Conservation (phyloP, 2,113 vertebrate species). For the Upupa epops region DNA sequence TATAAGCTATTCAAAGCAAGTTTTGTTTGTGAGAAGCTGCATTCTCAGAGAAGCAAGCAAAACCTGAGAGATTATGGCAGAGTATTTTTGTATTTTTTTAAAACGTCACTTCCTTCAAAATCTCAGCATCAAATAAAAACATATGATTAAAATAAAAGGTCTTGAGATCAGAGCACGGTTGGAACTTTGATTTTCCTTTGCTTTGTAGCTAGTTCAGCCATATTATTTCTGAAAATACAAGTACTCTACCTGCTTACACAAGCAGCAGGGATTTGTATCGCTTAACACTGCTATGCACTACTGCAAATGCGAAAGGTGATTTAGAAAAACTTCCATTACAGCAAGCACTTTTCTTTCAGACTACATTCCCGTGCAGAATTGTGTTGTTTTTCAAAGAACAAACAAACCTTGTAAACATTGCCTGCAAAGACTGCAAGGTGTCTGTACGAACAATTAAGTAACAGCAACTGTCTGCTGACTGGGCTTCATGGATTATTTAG, state of each 20-base stretch:
- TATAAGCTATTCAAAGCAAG: neutral
- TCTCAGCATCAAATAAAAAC: neutral
- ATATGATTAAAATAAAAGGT: neutral
- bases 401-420: neutral
- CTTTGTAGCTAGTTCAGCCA: neutral
- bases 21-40: neutral
- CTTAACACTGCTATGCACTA: neutral
- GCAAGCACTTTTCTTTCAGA: neutral
- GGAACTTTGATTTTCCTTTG: neutral
- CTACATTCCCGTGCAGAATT: neutral
- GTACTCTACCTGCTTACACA: neutral
- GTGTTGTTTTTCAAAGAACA: neutral
- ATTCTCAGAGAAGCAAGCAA: neutral
- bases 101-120: neutral
- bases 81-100: neutral
- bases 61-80: neutral
- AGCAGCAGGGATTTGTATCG: neutral
- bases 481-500: neutral
- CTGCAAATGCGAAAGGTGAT: neutral
- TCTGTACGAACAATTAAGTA: neutral
- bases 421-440: neutral
- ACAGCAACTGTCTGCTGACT: neutral
- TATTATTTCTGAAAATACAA: neutral
- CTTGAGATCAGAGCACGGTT: neutral
- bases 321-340: neutral